A percentile compares a stretch with the other conserved stretches of the same genome.
Evolutionary conservation across 2,888 invertebrate genomes (phyloP).

Genomic region (Bugula neritina): DNA sequence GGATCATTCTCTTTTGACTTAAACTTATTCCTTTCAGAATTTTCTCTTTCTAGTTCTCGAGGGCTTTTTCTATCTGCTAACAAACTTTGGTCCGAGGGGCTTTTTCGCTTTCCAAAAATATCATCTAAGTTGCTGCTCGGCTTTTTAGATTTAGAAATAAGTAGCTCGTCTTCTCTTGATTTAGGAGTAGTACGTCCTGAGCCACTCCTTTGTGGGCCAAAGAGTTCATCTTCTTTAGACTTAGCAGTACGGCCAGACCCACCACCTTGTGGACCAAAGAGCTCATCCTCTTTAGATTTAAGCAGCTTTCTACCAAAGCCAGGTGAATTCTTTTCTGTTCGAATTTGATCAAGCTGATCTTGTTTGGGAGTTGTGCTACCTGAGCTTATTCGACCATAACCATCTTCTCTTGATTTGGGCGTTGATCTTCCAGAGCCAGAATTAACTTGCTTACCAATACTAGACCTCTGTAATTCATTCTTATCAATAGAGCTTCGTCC

Average conservation of each 20-base stretch:
- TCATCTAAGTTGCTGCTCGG: neutral
- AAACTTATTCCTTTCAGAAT: neutral
- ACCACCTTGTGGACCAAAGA: neutral
- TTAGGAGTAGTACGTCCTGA: neutral
- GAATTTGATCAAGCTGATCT: too few relatives aligned
- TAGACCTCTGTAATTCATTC: neutral
- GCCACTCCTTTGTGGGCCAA: neutral
- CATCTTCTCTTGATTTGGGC: too few relatives aligned
- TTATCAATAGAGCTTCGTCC: too few relatives aligned
- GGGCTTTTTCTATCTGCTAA: constrained; percentile 4
- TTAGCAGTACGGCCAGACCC: neutral
- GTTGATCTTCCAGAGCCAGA: neutral
- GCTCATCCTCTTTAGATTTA: neutral
- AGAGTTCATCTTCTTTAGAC: neutral
- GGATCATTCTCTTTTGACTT: neutral
- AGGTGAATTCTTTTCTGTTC: neutral
- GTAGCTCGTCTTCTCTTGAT: neutral
- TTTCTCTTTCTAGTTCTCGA: neutral
- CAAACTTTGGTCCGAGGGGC: constrained; percentile 5
- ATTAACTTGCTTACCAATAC: too few relatives aligned
- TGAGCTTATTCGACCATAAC: too few relatives aligned
- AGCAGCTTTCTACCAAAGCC: neutral
- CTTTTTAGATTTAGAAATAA: neutral
- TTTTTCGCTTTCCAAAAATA: constrained; percentile 23
- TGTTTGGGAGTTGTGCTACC: too few relatives aligned